A percentile compares a stretch with the other conserved stretches of the same genome.
Evolutionary conservation across 2,113 vertebrate species (phyloP).

Genomic region (Chitala chitala): DNA sequence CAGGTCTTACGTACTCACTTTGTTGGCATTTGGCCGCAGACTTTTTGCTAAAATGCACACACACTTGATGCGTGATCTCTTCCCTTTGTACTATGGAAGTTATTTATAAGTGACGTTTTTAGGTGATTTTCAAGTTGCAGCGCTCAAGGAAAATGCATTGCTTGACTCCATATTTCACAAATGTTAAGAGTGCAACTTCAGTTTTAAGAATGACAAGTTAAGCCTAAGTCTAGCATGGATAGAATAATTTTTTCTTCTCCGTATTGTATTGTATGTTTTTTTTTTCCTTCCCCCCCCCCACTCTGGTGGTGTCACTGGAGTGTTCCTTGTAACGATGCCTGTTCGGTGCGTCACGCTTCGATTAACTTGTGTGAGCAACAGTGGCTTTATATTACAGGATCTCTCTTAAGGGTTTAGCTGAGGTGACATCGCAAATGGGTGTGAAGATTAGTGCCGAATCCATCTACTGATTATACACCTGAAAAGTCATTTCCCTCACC

Average conservation of each 20-base stretch:
- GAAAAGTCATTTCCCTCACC: neutral
- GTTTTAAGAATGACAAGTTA: neutral
- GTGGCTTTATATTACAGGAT: neutral
- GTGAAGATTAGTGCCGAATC: neutral
- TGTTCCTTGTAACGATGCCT: conserved; percentile 1
- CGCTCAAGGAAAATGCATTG: neutral
- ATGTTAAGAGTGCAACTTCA: no score
- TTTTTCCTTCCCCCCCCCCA: neutral
- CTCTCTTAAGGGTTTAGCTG: conserved; percentile 17
- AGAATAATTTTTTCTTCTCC: neutral
- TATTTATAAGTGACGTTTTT: no score
- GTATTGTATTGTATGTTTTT: neutral
- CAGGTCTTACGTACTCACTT: no score
- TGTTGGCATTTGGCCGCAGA: no score
- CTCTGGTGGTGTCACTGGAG: conserved; percentile 8
- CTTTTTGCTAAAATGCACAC: no score
- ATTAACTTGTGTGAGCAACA: conserved; percentile 10
- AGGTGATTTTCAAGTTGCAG: no score
- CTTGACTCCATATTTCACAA: neutral
- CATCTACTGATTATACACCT: neutral
- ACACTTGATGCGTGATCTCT: no score
- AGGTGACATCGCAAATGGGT: neutral
- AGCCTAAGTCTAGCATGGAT: neutral
- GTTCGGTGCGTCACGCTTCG: neutral
- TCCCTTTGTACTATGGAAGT: no score